These are phyloP conservation scores for Salvelinus namaycush DNA, from an alignment of 2,113 vertebrate species.

Conservation along the genomic window DNA sequence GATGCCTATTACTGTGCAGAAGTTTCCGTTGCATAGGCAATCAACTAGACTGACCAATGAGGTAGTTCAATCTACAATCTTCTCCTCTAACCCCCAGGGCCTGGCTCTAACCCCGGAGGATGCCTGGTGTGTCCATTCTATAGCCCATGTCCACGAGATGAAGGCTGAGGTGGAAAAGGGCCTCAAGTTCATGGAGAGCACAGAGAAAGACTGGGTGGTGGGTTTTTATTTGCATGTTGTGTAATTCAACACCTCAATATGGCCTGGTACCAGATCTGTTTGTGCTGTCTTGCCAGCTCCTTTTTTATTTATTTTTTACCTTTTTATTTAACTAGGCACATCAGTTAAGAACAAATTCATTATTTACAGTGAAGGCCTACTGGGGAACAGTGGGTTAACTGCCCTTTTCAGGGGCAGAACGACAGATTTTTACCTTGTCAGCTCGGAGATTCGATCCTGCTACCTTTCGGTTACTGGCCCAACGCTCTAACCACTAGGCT, in stretches of 20 bases:
- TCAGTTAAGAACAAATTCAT: no score
- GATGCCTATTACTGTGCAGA: not conserved
- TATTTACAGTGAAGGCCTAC: no score
- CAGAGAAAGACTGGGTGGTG: constrained; percentile 90
- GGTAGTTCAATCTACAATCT: not conserved
- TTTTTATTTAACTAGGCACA: no score
- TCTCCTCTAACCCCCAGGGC: constrained; percentile 67
- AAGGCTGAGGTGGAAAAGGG: constrained; percentile 83
- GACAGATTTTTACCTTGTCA: no score
- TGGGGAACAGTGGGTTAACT: no score
- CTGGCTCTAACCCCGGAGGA: constrained; percentile 79
- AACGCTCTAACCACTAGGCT: no score
- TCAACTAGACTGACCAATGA: not conserved
- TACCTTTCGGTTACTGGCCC: no score
- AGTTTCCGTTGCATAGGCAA: not conserved
- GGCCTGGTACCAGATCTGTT: not conserved
- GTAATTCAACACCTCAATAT: not conserved
- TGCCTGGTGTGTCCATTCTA: constrained; percentile 85
- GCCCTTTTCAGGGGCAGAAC: no score
- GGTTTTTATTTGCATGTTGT: not conserved
- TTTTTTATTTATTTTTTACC: no score
- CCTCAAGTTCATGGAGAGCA: constrained; percentile 83
- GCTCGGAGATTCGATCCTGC: no score
- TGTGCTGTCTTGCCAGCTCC: not conserved
- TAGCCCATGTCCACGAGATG: constrained; percentile 95